These are phyloP conservation scores for Heteromormyrus szaboi DNA, from an alignment of 2,797 vertebrate species.

Conservation along the genomic window DNA sequence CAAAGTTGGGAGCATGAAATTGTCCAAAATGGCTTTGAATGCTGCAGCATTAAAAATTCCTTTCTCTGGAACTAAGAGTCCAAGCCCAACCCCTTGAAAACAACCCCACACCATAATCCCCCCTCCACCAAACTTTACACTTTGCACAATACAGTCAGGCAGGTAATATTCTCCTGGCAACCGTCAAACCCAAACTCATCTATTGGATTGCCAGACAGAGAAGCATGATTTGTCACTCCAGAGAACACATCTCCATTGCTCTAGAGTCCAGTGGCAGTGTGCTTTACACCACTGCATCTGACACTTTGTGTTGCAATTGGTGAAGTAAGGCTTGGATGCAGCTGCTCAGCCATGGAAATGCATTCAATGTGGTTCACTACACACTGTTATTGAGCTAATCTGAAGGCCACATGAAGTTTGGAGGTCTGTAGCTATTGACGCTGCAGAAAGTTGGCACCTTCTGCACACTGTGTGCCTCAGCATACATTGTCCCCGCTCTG, in stretches of 20 bases:
- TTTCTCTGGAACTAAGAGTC: neutral
- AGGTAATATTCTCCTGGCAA: neutral
- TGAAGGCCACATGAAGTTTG: neutral
- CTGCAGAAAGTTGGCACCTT: too few relatives aligned
- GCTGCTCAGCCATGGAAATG: neutral
- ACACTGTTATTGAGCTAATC: neutral
- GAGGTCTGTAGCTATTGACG: neutral
- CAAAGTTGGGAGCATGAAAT: neutral
- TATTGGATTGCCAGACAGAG: neutral
- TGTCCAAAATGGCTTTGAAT: neutral
- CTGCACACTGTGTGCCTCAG: too few relatives aligned
- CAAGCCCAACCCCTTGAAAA: neutral
- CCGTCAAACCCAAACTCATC: neutral
- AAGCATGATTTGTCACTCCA: neutral
- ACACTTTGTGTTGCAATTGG: neutral
- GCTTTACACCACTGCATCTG: neutral
- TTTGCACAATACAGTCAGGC: neutral
- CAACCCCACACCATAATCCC: neutral
- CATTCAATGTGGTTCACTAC: neutral
- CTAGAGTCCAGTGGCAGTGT: neutral
- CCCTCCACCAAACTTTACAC: neutral
- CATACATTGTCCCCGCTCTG: too few relatives aligned
- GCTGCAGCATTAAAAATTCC: neutral
- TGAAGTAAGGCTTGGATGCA: neutral
- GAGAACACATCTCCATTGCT: neutral